Evolutionary conservation across 2,113 vertebrate genomes (phyloP).

Genomic region (Phyllostomus hastatus): DNA sequence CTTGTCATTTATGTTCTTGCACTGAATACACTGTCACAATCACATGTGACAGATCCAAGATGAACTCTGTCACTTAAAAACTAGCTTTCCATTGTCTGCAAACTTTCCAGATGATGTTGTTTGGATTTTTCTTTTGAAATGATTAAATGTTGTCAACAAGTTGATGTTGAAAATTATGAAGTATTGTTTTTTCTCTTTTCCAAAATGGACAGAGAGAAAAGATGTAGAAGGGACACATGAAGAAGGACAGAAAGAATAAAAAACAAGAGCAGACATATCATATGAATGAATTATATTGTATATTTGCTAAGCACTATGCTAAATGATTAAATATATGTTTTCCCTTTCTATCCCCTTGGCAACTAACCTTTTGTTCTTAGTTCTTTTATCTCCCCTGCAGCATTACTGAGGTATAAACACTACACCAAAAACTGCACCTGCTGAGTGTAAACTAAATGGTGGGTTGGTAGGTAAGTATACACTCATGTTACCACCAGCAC

Average conservation of each 20-base stretch:
- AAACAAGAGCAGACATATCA: neutral
- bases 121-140: neutral
- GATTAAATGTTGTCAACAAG: neutral
- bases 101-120: neutral
- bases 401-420: neutral
- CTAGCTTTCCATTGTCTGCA: neutral
- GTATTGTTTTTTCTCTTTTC: neutral
- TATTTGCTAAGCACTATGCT: neutral
- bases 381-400: neutral
- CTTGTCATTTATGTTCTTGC: neutral
- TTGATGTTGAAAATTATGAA: neutral
- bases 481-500: neutral
- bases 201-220: neutral
- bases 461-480: neutral
- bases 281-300: neutral
- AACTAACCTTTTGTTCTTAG: neutral
- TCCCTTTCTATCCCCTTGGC: neutral
- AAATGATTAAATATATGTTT: neutral
- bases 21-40: neutral
- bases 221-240: neutral
- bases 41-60: neutral
- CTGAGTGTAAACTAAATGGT: neutral
- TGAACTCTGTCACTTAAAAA: conserved; percentile 20
- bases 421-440: neutral
- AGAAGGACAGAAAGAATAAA: neutral